Conservation (phyloP, 2,888 invertebrate species). For the Allacma fusca region DNA sequence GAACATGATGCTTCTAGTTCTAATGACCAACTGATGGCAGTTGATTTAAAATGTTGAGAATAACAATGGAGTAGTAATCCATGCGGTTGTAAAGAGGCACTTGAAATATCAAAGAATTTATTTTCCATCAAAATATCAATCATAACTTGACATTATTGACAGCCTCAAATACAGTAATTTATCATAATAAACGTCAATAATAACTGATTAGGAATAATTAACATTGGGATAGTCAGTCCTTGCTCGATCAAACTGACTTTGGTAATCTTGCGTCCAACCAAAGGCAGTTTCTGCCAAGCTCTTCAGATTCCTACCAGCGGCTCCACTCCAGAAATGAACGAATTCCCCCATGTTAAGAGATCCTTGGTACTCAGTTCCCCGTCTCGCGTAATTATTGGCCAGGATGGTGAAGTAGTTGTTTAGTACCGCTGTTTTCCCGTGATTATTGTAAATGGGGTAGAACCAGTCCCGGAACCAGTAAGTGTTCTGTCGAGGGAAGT, state of each 20-base stretch:
- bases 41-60: no score
- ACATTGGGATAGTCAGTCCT: no score
- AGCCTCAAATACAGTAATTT: no score
- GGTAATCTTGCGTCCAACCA: slow-evolving; percentile 27
- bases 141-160: no score
- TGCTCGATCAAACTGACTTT: background rate
- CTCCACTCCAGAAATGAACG: slow-evolving; percentile 39
- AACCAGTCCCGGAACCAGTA: slow-evolving; percentile 54
- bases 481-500: slow-evolving; percentile 48
- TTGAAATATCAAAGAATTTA: no score
- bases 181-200: no score
- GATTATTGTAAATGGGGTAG: slow-evolving; percentile 44
- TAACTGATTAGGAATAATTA: no score
- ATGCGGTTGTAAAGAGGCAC: no score
- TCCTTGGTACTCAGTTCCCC: background rate
- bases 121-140: no score
- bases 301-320: slow-evolving; percentile 19
- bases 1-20: no score
- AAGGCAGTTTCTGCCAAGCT: slow-evolving; percentile 1
- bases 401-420: slow-evolving; percentile 48
- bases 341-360: slow-evolving; percentile 27
- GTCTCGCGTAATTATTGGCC: slow-evolving; percentile 16
- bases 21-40: no score
- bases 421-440: slow-evolving; percentile 36
- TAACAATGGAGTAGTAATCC: no score